These are phyloP conservation scores for Epizoanthus stellaris DNA, from an alignment of 92 coral and sea anemone species.

Conservation along the genomic window DNA sequence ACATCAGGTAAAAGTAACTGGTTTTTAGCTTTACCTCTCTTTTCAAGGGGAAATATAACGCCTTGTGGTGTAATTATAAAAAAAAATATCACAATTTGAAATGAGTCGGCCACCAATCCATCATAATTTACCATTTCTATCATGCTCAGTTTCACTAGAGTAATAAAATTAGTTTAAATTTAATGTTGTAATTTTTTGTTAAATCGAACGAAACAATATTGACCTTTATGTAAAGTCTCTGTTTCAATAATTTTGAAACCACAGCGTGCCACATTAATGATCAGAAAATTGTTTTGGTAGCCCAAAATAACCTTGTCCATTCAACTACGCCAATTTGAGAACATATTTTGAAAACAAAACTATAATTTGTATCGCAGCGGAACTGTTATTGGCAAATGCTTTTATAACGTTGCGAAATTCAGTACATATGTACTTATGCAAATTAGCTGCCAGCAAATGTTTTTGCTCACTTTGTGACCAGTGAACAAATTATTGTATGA, in stretches of 20 bases:
- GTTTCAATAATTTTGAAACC: not conserved
- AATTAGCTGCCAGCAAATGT: not conserved
- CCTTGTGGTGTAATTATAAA: not conserved
- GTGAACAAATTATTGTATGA: not conserved
- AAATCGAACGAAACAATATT: not conserved
- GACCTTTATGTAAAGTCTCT: not conserved
- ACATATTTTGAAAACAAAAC: slow-evolving; percentile 20
- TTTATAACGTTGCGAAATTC: slow-evolving; percentile 2
- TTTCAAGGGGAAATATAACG: not conserved
- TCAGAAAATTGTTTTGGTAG: not conserved
- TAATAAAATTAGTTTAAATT: no score
- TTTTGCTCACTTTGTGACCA: slow-evolving; percentile 12
- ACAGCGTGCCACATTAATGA: not conserved
- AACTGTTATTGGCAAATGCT: slow-evolving; percentile 19
- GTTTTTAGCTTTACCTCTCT: not conserved
- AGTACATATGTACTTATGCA: slow-evolving; percentile 22
- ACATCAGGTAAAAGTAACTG: slow-evolving; percentile 19
- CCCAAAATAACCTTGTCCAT: not conserved
- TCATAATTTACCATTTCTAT: not conserved
- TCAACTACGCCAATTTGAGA: not conserved
- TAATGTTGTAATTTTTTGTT: not conserved
- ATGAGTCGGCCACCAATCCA: not conserved
- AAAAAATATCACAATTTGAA: not conserved
- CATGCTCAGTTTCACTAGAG: slow-evolving; percentile 14
- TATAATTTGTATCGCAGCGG: slow-evolving; percentile 11